Evolutionary conservation across 2,797 vertebrate genomes (phyloP).

Genomic region (Percopsis omiscomaycus): DNA sequence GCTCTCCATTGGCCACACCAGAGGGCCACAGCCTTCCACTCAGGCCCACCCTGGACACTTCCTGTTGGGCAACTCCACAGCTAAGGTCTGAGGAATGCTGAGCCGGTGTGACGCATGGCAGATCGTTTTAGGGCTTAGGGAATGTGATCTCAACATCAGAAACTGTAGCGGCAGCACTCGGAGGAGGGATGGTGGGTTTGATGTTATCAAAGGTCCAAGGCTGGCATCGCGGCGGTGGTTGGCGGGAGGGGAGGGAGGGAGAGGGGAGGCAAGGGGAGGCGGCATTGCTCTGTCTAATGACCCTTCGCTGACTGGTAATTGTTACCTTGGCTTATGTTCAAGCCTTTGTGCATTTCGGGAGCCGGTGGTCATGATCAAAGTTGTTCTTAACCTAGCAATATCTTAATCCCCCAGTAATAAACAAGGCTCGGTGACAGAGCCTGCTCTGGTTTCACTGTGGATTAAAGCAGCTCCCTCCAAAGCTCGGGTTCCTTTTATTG

Average conservation of each 20-base stretch:
- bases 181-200: conserved; percentile 45
- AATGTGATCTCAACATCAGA: conserved; percentile 5
- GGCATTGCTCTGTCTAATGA: conserved; percentile 59
- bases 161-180: conserved; percentile 24
- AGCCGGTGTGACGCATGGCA: conserved; percentile 42
- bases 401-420: conserved; percentile 66
- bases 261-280: conserved; percentile 47
- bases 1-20: conserved; percentile 53
- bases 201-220: conserved; percentile 64
- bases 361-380: conserved; percentile 70
- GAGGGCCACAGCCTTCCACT: conserved; percentile 37
- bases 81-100: conserved; percentile 45
- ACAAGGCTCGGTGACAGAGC: conserved; percentile 53
- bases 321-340: conserved; percentile 65
- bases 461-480: conserved; percentile 49
- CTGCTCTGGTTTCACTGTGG: conserved; percentile 53
- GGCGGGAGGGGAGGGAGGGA: conserved; percentile 11
- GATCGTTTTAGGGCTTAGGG: not conserved
- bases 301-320: conserved; percentile 64
- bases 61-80: conserved; percentile 62
- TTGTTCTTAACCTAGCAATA: conserved; percentile 63
- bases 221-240: conserved; percentile 19
- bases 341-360: conserved; percentile 61
- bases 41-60: conserved; percentile 68
- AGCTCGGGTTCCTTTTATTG: conserved; percentile 23